Evolutionary conservation across 2,797 vertebrate species (phyloP).

Genomic region (Ctenopoma multispine): DNA sequence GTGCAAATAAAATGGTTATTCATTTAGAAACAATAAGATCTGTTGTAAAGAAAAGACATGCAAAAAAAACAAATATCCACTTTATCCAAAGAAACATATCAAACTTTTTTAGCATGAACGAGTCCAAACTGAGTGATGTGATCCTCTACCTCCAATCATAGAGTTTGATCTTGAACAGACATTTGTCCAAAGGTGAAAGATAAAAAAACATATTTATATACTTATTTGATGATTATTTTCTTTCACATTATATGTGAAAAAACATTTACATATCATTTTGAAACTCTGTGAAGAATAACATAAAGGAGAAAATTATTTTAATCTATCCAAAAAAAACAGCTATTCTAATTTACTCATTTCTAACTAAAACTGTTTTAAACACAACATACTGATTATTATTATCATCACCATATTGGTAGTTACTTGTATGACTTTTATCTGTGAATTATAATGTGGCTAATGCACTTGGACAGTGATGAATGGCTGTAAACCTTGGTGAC

Average conservation of each 20-base stretch:
- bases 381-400: not conserved
- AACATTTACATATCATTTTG: slow-evolving; percentile 40
- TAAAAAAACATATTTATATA: slow-evolving; percentile 12
- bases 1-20: slow-evolving; percentile 32
- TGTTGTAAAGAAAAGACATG: not conserved
- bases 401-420: slow-evolving; percentile 26
- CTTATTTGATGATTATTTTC: slow-evolving; percentile 16
- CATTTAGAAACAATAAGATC: slow-evolving; percentile 12
- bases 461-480: slow-evolving; percentile 62
- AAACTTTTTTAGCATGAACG: not conserved
- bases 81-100: not conserved
- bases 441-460: slow-evolving; percentile 67
- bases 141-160: slow-evolving; percentile 14
- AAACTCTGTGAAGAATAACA: slow-evolving; percentile 29
- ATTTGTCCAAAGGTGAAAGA: slow-evolving; percentile 22
- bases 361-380: slow-evolving; percentile 19
- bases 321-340: slow-evolving; percentile 33
- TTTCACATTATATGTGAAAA: slow-evolving; percentile 32
- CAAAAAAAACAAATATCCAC: not conserved
- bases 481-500: slow-evolving; percentile 42
- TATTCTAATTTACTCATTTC: slow-evolving; percentile 9
- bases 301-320: slow-evolving; percentile 3
- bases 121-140: slow-evolving; percentile 13
- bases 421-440: slow-evolving; percentile 55
- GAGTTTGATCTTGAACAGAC: slow-evolving; percentile 4